Conservation (phyloP, 2,113 vertebrate genomes). For the Micronycteris hirsuta region DNA sequence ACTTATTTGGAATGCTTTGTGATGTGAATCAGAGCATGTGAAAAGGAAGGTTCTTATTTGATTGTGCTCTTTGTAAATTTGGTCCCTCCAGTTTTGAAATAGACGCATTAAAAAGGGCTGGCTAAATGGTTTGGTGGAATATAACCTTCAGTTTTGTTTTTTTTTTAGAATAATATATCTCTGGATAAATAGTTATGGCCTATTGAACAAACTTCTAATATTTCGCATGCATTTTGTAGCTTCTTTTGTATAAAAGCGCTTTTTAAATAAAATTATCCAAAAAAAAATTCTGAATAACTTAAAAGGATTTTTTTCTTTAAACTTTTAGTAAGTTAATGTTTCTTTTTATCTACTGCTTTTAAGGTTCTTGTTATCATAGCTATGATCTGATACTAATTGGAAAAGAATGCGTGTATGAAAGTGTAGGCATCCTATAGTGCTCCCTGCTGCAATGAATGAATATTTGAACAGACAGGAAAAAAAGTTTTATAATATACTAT, state of each 20-base stretch:
- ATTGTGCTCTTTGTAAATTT: background rate
- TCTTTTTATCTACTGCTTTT: constrained; percentile 6
- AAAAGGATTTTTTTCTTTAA: background rate
- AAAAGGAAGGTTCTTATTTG: background rate
- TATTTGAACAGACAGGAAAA: background rate
- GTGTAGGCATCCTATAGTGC: background rate
- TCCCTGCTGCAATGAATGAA: background rate
- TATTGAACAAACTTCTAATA: background rate
- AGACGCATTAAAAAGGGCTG: background rate
- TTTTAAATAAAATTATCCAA: background rate
- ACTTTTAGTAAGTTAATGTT: background rate
- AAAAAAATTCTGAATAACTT: background rate
- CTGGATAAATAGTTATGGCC: background rate
- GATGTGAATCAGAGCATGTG: background rate
- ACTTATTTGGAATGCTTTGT: background rate
- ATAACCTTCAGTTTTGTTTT: background rate
- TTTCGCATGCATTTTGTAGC: background rate
- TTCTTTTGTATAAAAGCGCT: background rate
- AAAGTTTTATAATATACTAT: background rate
- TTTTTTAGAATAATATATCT: background rate
- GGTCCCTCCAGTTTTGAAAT: background rate
- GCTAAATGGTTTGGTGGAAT: background rate
- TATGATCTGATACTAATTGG: background rate
- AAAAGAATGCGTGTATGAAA: background rate
- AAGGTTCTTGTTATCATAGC: background rate